Evolutionary conservation across 2,797 vertebrate genomes (phyloP).

Genomic region (Pristis pectinata): DNA sequence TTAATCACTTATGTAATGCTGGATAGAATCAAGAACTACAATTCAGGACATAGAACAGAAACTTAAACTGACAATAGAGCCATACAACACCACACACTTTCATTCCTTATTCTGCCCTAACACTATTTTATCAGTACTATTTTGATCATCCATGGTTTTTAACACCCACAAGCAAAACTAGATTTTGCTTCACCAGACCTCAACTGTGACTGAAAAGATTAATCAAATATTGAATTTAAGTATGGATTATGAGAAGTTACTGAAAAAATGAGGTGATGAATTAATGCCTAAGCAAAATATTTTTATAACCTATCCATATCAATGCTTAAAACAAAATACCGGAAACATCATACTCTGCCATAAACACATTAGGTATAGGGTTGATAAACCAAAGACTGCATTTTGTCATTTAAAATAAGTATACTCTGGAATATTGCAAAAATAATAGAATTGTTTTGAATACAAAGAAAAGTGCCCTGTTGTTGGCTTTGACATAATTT

Average conservation of each 20-base stretch:
- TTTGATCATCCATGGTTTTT: too few species aligned
- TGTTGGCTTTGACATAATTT: conserved; percentile 40
- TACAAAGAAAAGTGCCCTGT: not conserved
- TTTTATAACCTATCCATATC: not conserved
- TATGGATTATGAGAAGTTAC: not conserved
- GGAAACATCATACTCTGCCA: not conserved
- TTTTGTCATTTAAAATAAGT: not conserved
- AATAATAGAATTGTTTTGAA: not conserved
- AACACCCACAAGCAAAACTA: not conserved
- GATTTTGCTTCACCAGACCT: not conserved
- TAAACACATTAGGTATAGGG: not conserved
- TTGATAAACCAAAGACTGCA: not conserved
- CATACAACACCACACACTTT: not conserved
- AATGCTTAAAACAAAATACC: not conserved
- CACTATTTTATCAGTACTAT: not conserved
- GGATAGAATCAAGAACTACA: not conserved
- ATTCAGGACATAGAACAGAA: not conserved
- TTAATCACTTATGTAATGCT: not conserved
- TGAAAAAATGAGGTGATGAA: not conserved
- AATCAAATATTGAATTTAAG: not conserved
- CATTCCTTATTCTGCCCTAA: not conserved
- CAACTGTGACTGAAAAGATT: not conserved
- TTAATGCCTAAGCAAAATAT: not conserved
- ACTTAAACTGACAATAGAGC: not conserved
- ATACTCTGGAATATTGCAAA: not conserved